Evolutionary conservation across 2,113 vertebrate genomes (phyloP).

Genomic region (Corydoras maculifer): DNA sequence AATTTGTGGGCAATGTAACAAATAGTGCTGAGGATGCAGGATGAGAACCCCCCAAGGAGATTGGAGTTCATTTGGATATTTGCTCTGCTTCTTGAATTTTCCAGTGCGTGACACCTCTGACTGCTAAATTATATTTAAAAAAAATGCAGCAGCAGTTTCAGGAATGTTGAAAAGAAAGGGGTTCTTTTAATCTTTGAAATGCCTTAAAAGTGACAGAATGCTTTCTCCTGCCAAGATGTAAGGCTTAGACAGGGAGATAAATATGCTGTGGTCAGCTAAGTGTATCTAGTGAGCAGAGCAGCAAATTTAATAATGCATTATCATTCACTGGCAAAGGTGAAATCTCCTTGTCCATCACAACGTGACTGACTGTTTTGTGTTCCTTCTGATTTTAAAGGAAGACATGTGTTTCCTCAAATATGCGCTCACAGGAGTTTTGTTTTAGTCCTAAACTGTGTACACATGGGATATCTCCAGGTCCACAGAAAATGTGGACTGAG

Average conservation of each 20-base stretch:
- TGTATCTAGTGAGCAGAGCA: slow-evolving; percentile 98
- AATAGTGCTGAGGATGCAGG: slow-evolving; percentile 77
- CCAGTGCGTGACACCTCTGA: slow-evolving; percentile 88
- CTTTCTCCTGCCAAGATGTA: slow-evolving; percentile 99
- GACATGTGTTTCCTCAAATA: slow-evolving; percentile 62
- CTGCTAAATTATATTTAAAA: slow-evolving; percentile 94
- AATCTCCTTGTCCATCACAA: slow-evolving; percentile 95
- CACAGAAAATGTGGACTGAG: too few relatives aligned
- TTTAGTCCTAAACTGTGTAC: too few relatives aligned
- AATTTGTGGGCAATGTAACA: slow-evolving; percentile 68
- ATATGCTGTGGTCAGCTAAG: slow-evolving; percentile 99
- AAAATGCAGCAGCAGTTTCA: slow-evolving; percentile 74
- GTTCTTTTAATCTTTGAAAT: slow-evolving; percentile 99
- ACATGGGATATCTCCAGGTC: too few relatives aligned
- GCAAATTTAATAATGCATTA: slow-evolving; percentile 99
- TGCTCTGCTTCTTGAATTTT: slow-evolving; percentile 81
- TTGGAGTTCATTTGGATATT: slow-evolving; percentile 76
- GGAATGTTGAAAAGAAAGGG: slow-evolving; percentile 98
- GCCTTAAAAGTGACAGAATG: slow-evolving; percentile 99
- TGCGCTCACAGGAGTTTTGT: too few relatives aligned
- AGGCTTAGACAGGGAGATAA: slow-evolving; percentile 96
- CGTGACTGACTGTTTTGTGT: slow-evolving; percentile 74
- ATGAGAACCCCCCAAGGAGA: slow-evolving; percentile 69
- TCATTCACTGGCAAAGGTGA: slow-evolving; percentile 99
- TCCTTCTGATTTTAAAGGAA: slow-evolving; percentile 68